Conservation (phyloP, 2,113 vertebrate species). For the Anser cygnoides region DNA sequence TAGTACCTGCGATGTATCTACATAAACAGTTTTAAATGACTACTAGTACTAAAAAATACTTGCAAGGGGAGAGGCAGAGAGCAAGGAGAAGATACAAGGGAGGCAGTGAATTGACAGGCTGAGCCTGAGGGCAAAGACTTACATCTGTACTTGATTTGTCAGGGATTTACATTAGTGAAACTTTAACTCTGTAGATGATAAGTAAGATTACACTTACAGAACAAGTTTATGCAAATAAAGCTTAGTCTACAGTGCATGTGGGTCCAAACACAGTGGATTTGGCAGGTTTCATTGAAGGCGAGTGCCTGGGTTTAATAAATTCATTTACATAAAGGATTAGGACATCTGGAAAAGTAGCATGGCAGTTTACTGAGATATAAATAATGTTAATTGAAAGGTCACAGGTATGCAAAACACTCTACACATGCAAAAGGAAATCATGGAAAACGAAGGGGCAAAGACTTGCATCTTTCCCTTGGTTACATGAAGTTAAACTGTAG, state of each 20-base stretch:
- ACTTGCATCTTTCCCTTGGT: neutral
- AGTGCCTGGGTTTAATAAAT: conserved; percentile 76
- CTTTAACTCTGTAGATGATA: conserved; percentile 80
- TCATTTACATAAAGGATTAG: conserved; percentile 80
- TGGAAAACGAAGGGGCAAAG: conserved; percentile 4
- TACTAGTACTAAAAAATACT: conserved; percentile 29
- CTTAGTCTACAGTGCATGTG: conserved; percentile 67
- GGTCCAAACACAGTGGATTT: conserved; percentile 71
- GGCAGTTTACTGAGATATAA: conserved; percentile 79
- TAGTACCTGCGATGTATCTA: conserved; percentile 49
- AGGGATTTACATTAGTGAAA: conserved; percentile 81
- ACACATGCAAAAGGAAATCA: neutral
- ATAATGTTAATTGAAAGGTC: conserved; percentile 74
- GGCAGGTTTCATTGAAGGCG: conserved; percentile 70
- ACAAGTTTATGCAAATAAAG: conserved; percentile 81
- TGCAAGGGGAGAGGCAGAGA: neutral
- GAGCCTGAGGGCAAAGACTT: conserved; percentile 66
- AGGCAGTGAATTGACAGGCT: conserved; percentile 62
- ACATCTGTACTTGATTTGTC: conserved; percentile 84
- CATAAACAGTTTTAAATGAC: conserved; percentile 64
- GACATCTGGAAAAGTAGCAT: conserved; percentile 78
- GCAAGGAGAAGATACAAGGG: conserved; percentile 50
- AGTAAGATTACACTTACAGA: conserved; percentile 78
- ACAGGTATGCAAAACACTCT: conserved; percentile 73
- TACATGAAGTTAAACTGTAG: conserved; percentile 19